Evolutionary conservation across 2,888 invertebrate genomes (phyloP).

Genomic region (Rhagium mordax): DNA sequence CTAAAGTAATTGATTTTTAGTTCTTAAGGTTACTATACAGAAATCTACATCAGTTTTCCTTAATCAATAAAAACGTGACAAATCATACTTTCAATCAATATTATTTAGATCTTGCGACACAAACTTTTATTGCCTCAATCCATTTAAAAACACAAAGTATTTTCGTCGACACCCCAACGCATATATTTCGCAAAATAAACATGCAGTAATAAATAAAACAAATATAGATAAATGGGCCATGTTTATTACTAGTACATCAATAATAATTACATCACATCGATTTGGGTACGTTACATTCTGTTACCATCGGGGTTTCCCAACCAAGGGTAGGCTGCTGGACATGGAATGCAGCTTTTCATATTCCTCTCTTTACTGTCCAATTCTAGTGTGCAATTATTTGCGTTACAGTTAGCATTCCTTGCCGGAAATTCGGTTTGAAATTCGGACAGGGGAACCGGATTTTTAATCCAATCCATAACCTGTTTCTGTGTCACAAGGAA

Average conservation of each 20-base stretch:
- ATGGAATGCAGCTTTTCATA: slow-evolving; percentile 67
- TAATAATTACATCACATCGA: background rate
- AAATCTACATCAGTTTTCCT: no score
- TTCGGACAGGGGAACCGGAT: slow-evolving; percentile 62
- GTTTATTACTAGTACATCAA: background rate
- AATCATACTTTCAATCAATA: no score
- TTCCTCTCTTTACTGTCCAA: slow-evolving; percentile 59
- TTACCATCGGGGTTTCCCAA: slow-evolving; percentile 68
- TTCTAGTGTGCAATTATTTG: slow-evolving; percentile 56
- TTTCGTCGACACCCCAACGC: no score
- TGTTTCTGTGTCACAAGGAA: slow-evolving; percentile 69
- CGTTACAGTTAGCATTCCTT: slow-evolving; percentile 46
- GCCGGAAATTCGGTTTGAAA: slow-evolving; percentile 50
- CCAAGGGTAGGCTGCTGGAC: slow-evolving; percentile 70
- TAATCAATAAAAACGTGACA: no score
- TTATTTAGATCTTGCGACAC: no score
- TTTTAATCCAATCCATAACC: slow-evolving; percentile 68
- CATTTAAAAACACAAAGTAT: no score
- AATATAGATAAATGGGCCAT: background rate
- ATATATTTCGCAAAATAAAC: no score
- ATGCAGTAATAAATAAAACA: no score
- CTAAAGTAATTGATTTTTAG: no score
- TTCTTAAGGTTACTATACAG: no score
- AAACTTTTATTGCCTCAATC: no score
- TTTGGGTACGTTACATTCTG: background rate